Conservation (phyloP, 2,888 invertebrate species). For the Tetrapedia diversipes region DNA sequence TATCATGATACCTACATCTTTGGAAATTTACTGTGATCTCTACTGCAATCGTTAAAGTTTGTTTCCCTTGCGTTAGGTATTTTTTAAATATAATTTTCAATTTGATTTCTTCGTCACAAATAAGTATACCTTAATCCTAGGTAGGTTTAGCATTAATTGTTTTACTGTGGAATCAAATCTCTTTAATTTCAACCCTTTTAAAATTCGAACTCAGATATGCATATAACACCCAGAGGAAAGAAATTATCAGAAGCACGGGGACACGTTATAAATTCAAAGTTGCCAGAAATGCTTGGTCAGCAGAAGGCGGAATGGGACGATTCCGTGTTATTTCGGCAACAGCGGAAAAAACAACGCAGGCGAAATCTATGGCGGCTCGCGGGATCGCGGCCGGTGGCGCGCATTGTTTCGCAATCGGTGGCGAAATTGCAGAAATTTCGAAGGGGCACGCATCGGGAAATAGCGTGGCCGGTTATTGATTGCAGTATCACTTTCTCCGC, state of each 20-base stretch:
- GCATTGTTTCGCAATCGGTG: constrained; percentile 48
- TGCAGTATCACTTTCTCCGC: constrained; percentile 58
- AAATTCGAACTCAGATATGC: too few relatives aligned
- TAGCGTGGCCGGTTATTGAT: constrained; percentile 49
- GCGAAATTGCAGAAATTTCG: constrained; percentile 57
- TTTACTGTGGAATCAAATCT: too few relatives aligned
- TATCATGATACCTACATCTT: too few relatives aligned
- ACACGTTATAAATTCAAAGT: background rate
- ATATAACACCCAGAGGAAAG: too few relatives aligned
- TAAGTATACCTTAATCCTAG: too few relatives aligned
- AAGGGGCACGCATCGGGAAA: constrained; percentile 38
- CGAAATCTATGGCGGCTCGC: background rate
- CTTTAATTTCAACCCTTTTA: too few relatives aligned
- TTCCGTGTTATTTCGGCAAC: background rate
- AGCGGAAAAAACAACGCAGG: background rate
- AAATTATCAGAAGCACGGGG: background rate
- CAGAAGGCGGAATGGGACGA: background rate
- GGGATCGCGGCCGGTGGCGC: background rate
- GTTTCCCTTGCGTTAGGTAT: too few relatives aligned
- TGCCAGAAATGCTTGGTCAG: background rate
- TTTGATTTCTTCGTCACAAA: too few relatives aligned
- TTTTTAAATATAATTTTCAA: too few relatives aligned
- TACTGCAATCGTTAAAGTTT: too few relatives aligned
- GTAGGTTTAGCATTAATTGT: too few relatives aligned
- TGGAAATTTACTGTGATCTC: too few relatives aligned